Evolutionary conservation across 2,797 vertebrate genomes (phyloP).

Genomic region (Scolopax bukidnonensis): DNA sequence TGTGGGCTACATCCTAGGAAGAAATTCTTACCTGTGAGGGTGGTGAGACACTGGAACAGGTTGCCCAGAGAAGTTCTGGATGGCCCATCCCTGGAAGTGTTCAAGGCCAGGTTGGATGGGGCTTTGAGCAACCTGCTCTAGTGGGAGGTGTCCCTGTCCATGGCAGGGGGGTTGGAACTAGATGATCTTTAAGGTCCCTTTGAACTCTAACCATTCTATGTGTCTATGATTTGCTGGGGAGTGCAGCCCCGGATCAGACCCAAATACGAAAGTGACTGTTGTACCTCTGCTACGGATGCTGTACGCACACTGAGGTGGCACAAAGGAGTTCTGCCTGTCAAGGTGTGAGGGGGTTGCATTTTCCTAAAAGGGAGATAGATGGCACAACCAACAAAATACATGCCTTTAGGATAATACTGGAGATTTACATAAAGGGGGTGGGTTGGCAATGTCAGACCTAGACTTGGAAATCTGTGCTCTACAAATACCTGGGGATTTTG

Average conservation of each 20-base stretch:
- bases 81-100: too few species aligned
- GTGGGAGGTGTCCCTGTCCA: too few species aligned
- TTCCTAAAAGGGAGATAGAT: not conserved
- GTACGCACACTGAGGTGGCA: not conserved
- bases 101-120: too few species aligned
- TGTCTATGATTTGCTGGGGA: not conserved
- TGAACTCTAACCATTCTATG: too few species aligned
- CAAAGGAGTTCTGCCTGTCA: not conserved
- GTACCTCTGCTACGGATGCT: not conserved
- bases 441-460: not conserved
- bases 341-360: not conserved
- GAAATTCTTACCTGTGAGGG: too few species aligned
- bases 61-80: too few species aligned
- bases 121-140: too few species aligned
- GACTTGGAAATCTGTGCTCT: not conserved
- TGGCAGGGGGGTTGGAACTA: too few species aligned
- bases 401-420: not conserved
- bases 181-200: too few species aligned
- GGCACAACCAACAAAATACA: not conserved
- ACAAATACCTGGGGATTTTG: not conserved
- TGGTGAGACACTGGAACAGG: too few species aligned
- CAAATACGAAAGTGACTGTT: accelerated
- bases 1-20: not conserved
- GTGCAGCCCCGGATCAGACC: not conserved
- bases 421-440: not conserved